phyloP scores from a whole-genome alignment of 2,797 vertebrate genomes.

The Lagodon rhomboides region DNA sequence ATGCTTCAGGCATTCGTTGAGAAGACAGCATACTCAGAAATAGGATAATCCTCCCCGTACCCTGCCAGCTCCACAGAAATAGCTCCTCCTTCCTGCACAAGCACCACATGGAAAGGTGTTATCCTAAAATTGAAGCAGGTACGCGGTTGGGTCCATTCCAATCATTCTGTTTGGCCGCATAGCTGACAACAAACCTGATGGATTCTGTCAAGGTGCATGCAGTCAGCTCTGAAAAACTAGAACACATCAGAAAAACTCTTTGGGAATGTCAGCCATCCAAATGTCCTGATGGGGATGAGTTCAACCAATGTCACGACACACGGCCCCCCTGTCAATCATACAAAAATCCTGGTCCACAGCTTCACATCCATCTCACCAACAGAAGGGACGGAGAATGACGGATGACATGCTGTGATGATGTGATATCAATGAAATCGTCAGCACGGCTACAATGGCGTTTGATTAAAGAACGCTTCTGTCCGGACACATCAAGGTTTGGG shows the following conservation, averaged over 20 bases:
- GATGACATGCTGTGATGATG: constrained; percentile 16
- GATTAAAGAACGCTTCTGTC: constrained; percentile 3
- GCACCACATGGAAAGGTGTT: too few relatives aligned
- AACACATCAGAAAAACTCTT: background rate
- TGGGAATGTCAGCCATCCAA: too few relatives aligned
- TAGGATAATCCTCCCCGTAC: too few relatives aligned
- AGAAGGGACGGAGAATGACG: constrained; percentile 11
- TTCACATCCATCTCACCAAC: constrained; percentile 16
- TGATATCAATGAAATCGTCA: constrained; percentile 11
- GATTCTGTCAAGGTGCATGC: background rate
- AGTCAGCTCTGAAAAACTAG: background rate
- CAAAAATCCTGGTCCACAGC: background rate
- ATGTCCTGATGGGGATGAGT: background rate
- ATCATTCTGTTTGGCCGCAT: background rate
- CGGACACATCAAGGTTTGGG: constrained; percentile 17
- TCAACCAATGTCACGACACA: too few relatives aligned
- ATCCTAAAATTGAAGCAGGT: background rate
- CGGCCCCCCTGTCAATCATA: background rate
- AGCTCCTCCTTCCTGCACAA: too few relatives aligned
- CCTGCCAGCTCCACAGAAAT: too few relatives aligned
- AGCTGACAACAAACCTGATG: background rate
- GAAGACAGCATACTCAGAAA: too few relatives aligned
- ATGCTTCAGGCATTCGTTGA: too few relatives aligned
- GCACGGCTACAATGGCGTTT: constrained; percentile 14
- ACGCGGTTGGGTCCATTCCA: background rate